Conservation (phyloP, 2,888 invertebrate genomes). For the Harpagoxenus sublaevis region DNA sequence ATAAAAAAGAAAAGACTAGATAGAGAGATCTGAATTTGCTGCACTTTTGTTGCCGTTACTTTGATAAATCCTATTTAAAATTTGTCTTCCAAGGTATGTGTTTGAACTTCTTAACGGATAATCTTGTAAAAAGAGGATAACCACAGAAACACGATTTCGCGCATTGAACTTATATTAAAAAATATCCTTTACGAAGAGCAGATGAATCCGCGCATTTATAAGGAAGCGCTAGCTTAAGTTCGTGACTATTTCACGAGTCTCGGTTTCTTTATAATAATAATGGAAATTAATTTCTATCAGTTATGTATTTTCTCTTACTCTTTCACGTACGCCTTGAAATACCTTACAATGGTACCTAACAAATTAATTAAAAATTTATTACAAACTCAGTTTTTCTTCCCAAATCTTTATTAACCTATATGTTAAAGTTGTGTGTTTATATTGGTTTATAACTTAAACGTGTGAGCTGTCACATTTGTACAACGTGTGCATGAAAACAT, state of each 20-base stretch:
- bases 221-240: conserved; percentile 10
- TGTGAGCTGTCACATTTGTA: not conserved
- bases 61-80: not conserved
- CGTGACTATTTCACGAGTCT: not conserved
- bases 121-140: conserved; percentile 9
- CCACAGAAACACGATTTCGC: not conserved
- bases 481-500: not conserved
- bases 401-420: not conserved
- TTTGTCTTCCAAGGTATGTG: not conserved
- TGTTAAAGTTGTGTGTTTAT: not conserved
- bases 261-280: conserved; percentile 6
- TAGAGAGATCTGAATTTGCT: not conserved
- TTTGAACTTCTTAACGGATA: not conserved
- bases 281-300: not conserved
- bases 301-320: not conserved
- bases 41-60: not conserved
- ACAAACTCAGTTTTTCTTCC: not conserved
- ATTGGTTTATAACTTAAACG: not conserved
- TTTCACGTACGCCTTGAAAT: not conserved
- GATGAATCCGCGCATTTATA: not conserved
- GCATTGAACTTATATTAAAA: not conserved
- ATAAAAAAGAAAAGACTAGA: not conserved
- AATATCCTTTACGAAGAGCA: not conserved
- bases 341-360: not conserved
- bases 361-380: not conserved